These are phyloP conservation scores for Threskiornis aethiopicus DNA, from an alignment of 2,797 vertebrate genomes.

Conservation along the genomic window DNA sequence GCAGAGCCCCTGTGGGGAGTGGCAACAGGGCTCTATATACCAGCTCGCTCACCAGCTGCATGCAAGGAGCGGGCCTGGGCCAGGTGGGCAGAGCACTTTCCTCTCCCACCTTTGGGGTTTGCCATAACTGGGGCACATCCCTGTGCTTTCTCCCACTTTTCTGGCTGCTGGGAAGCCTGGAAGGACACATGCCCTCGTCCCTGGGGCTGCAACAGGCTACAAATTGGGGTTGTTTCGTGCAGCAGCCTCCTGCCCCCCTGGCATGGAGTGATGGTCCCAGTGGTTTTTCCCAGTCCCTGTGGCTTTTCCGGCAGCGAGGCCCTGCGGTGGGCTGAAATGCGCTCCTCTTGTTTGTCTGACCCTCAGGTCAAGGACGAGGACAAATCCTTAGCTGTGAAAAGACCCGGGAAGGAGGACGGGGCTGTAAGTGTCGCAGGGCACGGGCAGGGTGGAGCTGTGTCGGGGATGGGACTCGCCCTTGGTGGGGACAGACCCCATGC, in stretches of 20 bases:
- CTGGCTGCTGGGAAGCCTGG: neutral
- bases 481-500: neutral
- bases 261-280: neutral
- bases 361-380: slow-evolving; percentile 96
- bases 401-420: slow-evolving; percentile 76
- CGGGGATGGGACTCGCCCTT: neutral
- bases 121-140: accelerated
- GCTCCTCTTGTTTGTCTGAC: slow-evolving; percentile 68
- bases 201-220: neutral
- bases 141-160: accelerated
- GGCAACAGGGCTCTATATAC: accelerated
- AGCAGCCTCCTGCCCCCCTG: neutral
- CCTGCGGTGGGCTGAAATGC: neutral
- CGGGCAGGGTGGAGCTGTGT: neutral
- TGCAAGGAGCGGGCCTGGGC: neutral
- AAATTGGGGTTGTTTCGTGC: neutral
- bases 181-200: neutral
- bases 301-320: neutral
- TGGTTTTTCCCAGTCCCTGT: neutral
- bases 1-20: neutral
- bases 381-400: slow-evolving; percentile 81
- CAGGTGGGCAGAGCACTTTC: accelerated
- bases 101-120: neutral
- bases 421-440: slow-evolving; percentile 84
- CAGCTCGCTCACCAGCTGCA: neutral